Conservation (phyloP, 2,797 vertebrate genomes). For the Dromococcyx pavoninus region DNA sequence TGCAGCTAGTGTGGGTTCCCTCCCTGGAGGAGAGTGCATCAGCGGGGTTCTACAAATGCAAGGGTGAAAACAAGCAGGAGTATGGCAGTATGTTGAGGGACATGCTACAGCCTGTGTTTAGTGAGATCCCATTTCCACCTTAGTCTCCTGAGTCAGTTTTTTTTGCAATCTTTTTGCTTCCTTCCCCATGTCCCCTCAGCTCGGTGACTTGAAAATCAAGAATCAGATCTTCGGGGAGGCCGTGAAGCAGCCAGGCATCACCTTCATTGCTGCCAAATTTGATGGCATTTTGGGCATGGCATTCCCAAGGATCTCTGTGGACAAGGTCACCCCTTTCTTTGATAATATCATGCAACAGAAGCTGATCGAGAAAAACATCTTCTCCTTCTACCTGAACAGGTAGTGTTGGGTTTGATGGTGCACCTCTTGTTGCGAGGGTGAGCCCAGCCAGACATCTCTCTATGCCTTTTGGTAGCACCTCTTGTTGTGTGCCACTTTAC, state of each 20-base stretch:
- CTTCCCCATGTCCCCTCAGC: background rate
- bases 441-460: background rate
- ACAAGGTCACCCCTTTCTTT: conserved; percentile 86
- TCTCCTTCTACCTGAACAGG: conserved; percentile 93
- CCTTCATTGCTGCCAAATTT: conserved; percentile 92
- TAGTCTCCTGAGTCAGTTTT: background rate
- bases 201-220: conserved; percentile 76
- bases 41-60: background rate
- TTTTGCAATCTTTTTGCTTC: background rate
- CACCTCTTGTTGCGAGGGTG: background rate
- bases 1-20: background rate
- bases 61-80: background rate
- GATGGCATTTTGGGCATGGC: conserved; percentile 97
- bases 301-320: conserved; percentile 84
- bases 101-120: fast-evolving
- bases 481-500: fast-evolving
- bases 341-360: conserved; percentile 91
- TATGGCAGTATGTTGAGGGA: fast-evolving
- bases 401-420: conserved; percentile 12
- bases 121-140: background rate
- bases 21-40: background rate
- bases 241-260: conserved; percentile 88
- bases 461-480: background rate
- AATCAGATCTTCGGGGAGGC: conserved; percentile 92
- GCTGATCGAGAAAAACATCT: conserved; percentile 87